Conservation (phyloP, 1,140 invertebrate species). For the Megalopta genalis region DNA sequence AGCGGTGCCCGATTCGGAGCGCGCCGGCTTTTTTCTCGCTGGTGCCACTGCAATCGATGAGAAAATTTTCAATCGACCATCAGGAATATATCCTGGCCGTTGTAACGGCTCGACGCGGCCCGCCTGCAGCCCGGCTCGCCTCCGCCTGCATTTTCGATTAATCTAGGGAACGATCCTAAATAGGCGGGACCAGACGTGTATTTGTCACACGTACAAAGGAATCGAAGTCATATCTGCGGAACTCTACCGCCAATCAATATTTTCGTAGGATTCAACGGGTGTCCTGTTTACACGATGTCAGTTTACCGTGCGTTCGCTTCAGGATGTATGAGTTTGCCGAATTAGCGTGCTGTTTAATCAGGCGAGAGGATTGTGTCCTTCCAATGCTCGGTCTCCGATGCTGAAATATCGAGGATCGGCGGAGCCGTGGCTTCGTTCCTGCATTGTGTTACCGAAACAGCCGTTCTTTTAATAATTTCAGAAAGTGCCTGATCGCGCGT, state of each 20-base stretch:
- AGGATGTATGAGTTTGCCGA: conserved; percentile 74
- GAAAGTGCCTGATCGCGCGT: conserved; percentile 30
- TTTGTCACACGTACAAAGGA: conserved; percentile 63
- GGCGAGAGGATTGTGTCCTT: conserved; percentile 72
- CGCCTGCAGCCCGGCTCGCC: not conserved
- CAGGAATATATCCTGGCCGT: not conserved
- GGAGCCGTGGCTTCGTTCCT: conserved; percentile 21
- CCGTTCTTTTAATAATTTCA: conserved; percentile 63
- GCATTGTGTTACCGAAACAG: conserved; percentile 55
- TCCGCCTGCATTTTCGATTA: conserved; percentile 42
- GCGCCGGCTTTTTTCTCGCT: not conserved
- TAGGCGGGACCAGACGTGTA: conserved; percentile 45
- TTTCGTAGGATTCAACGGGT: conserved; percentile 68
- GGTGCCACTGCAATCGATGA: not conserved
- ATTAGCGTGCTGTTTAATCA: conserved; percentile 73
- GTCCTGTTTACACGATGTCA: conserved; percentile 69
- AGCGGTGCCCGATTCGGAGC: not conserved
- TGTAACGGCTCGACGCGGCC: not conserved
- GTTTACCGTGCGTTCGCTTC: conserved; percentile 67
- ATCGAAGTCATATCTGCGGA: conserved; percentile 58
- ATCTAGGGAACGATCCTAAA: conserved; percentile 50
- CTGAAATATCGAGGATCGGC: conserved; percentile 61
- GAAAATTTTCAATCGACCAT: conserved; percentile 9
- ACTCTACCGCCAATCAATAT: conserved; percentile 67
- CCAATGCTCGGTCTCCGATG: conserved; percentile 56